Percentiles rank a stretch among this genome's conserved stretches.
phyloP scores from a whole-genome alignment of 92 coral and sea anemone species.

The Micromussa lordhowensis region DNA sequence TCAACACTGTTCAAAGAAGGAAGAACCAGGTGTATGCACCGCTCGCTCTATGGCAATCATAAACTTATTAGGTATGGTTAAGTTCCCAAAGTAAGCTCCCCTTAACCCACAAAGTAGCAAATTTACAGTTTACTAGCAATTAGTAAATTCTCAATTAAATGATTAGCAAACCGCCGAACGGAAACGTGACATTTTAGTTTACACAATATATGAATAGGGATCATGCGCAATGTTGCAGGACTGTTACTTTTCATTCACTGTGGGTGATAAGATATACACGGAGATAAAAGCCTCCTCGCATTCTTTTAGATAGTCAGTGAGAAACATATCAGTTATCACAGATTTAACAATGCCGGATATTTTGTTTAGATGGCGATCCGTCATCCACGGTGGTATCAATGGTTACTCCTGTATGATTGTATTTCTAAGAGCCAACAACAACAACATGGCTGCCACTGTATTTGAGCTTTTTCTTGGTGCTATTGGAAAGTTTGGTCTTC shows the following conservation, averaged over 20 bases:
- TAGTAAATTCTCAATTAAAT: no score
- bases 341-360: background rate
- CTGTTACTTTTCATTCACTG: no score
- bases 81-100: background rate
- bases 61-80: constrained; percentile 70
- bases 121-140: no score
- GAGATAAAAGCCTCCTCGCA: no score
- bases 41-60: constrained; percentile 65
- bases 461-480: constrained; percentile 30
- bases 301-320: no score
- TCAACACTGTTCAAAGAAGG: constrained; percentile 3
- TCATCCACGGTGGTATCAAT: constrained; percentile 61
- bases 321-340: no score
- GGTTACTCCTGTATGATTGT: constrained; percentile 49
- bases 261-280: no score
- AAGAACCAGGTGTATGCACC: constrained; percentile 51
- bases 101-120: no score
- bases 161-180: no score
- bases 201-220: no score
- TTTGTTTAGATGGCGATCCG: constrained; percentile 55
- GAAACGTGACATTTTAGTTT: no score
- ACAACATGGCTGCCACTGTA: constrained; percentile 50
- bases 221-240: no score
- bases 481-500: constrained; percentile 48
- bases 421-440: constrained; percentile 11